Conservation (phyloP, 2,113 vertebrate genomes). For the Stigmatopora nigra region DNA sequence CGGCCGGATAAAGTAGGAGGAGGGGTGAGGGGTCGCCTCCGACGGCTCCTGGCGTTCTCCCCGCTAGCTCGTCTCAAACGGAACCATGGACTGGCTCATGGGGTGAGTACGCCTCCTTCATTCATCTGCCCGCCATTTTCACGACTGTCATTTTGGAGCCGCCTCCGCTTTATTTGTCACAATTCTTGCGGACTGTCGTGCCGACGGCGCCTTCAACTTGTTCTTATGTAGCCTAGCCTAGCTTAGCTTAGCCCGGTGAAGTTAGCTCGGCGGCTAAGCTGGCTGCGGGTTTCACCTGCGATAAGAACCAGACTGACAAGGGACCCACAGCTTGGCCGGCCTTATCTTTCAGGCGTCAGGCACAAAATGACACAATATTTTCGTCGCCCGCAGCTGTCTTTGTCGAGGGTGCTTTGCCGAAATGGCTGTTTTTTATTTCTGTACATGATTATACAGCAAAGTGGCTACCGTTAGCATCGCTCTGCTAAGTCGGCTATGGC, state of each 20-base stretch:
- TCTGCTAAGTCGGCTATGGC: slow-evolving; percentile 35
- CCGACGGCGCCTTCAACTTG: background rate
- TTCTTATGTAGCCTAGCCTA: slow-evolving; percentile 22
- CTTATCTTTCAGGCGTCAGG: slow-evolving; percentile 15
- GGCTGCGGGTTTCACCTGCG: slow-evolving; percentile 29
- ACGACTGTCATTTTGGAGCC: slow-evolving; percentile 8
- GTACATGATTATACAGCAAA: slow-evolving; percentile 22
- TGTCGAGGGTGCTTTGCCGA: slow-evolving; percentile 3
- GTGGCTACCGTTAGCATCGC: slow-evolving; percentile 38
- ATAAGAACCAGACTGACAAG: slow-evolving; percentile 15
- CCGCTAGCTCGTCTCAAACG: slow-evolving; percentile 50
- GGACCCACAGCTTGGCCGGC: slow-evolving; percentile 11
- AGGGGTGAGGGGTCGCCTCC: slow-evolving; percentile 57
- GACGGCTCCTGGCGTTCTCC: slow-evolving; percentile 67
- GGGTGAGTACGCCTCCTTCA: slow-evolving; percentile 73
- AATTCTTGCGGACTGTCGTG: slow-evolving; percentile 16
- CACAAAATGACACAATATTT: slow-evolving; percentile 19
- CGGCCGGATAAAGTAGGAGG: slow-evolving; percentile 52
- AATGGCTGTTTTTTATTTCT: slow-evolving; percentile 25
- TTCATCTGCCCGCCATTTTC: slow-evolving; percentile 34
- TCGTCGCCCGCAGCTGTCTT: slow-evolving; percentile 19
- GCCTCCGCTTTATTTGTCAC: background rate
- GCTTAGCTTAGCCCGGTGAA: slow-evolving; percentile 46
- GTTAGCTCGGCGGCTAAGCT: slow-evolving; percentile 44
- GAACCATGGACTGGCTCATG: slow-evolving; percentile 84